phyloP scores from a whole-genome alignment of 2,113 vertebrate genomes.

The Psittacula cyanocephala region DNA sequence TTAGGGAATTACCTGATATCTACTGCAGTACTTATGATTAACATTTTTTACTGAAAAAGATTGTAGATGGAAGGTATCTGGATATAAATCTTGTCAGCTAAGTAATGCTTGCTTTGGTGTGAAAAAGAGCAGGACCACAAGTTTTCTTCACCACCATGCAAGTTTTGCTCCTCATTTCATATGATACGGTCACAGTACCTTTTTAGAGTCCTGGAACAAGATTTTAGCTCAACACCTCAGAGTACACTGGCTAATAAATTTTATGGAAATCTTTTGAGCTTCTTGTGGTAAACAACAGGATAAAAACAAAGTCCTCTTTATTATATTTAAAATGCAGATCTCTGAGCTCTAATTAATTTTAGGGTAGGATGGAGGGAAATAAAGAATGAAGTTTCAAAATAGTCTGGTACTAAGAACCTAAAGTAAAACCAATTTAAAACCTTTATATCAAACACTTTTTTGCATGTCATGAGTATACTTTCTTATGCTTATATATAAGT shows the following conservation, averaged over 20 bases:
- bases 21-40: not conserved
- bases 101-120: not conserved
- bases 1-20: not conserved
- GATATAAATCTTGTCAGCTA: not conserved
- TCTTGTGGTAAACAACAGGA: not conserved
- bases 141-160: not conserved
- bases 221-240: not conserved
- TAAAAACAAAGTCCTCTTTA: not conserved
- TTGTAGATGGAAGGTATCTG: accelerated
- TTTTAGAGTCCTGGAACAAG: not conserved
- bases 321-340: not conserved
- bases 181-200: not conserved
- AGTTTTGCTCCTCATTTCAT: not conserved
- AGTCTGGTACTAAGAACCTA: not conserved
- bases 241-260: not conserved
- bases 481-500: not conserved
- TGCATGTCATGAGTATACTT: not conserved
- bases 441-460: not conserved
- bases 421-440: not conserved
- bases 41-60: not conserved
- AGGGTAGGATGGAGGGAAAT: not conserved
- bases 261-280: not conserved
- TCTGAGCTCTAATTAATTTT: not conserved
- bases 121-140: not conserved
- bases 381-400: not conserved